phyloP scores from a whole-genome alignment of 2,797 vertebrate species.

The Threskiornis aethiopicus region DNA sequence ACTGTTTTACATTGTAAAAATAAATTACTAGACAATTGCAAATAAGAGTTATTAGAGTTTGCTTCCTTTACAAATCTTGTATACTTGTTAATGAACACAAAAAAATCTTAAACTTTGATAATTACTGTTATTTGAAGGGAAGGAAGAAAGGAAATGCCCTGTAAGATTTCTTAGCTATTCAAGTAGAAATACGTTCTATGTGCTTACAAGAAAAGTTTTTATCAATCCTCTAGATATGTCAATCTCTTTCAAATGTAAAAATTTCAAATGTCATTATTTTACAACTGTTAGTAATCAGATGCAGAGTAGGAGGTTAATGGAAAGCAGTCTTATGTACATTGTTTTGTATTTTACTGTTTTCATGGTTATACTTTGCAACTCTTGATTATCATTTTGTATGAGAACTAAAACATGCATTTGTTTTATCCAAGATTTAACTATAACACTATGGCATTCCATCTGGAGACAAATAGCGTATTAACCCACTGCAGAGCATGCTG shows the following conservation, averaged over 20 bases:
- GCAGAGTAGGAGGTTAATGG: background rate
- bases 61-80: background rate
- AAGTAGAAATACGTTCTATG: accelerated
- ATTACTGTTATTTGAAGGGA: background rate
- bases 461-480: background rate
- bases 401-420: background rate
- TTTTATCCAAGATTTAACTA: background rate
- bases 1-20: background rate
- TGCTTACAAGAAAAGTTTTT: background rate
- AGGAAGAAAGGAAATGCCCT: background rate
- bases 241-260: background rate
- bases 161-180: background rate
- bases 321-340: background rate
- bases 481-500: background rate
- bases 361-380: background rate
- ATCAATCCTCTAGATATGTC: background rate
- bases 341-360: background rate
- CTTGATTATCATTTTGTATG: background rate
- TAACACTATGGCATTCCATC: background rate
- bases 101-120: background rate
- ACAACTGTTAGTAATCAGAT: background rate
- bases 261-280: background rate
- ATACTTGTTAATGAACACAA: background rate
- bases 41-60: background rate
- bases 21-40: background rate